These are phyloP conservation scores for Idaea dimidiata DNA, from an alignment of 2,888 invertebrate genomes.

Conservation along the genomic window DNA sequence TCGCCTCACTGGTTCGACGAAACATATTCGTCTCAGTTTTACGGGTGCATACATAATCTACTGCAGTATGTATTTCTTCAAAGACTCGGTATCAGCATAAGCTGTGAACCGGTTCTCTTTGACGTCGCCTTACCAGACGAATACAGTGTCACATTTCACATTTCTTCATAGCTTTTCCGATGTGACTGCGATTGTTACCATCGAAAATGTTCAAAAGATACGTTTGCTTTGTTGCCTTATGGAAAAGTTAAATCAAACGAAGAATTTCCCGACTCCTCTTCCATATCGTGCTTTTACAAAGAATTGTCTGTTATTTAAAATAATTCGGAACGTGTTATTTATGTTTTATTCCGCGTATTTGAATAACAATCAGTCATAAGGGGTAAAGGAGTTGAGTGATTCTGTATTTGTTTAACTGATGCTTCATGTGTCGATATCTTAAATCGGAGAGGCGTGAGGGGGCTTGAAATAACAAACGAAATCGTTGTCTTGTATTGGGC, in stretches of 20 bases:
- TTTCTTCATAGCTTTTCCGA: slow-evolving; percentile 41
- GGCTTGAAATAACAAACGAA: slow-evolving; percentile 76
- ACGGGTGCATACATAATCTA: slow-evolving; percentile 53
- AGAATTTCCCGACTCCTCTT: background rate
- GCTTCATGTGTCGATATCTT: slow-evolving; percentile 67
- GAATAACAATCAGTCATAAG: slow-evolving; percentile 34
- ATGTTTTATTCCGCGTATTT: slow-evolving; percentile 22
- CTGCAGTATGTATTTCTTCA: slow-evolving; percentile 52
- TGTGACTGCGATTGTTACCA: slow-evolving; percentile 44
- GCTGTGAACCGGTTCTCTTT: slow-evolving; percentile 54
- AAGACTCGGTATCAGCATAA: slow-evolving; percentile 60
- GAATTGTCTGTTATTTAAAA: slow-evolving; percentile 1
- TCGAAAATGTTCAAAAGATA: slow-evolving; percentile 43
- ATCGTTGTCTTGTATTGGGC: slow-evolving; percentile 72
- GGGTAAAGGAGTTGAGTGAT: slow-evolving; percentile 43
- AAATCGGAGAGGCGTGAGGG: slow-evolving; percentile 66
- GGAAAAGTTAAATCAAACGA: slow-evolving; percentile 30
- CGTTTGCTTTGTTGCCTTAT: slow-evolving; percentile 38
- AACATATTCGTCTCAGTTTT: slow-evolving; percentile 46
- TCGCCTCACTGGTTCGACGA: slow-evolving; percentile 32
- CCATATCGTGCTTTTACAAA: background rate
- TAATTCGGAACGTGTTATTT: slow-evolving; percentile 15
- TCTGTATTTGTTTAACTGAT: slow-evolving; percentile 65
- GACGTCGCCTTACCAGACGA: slow-evolving; percentile 43
- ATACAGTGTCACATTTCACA: slow-evolving; percentile 56